Percentiles rank a stretch among this genome's conserved stretches.
These are phyloP conservation scores for Uropsilus gracilis DNA, from an alignment of 2,113 vertebrate genomes.

Conservation along the genomic window DNA sequence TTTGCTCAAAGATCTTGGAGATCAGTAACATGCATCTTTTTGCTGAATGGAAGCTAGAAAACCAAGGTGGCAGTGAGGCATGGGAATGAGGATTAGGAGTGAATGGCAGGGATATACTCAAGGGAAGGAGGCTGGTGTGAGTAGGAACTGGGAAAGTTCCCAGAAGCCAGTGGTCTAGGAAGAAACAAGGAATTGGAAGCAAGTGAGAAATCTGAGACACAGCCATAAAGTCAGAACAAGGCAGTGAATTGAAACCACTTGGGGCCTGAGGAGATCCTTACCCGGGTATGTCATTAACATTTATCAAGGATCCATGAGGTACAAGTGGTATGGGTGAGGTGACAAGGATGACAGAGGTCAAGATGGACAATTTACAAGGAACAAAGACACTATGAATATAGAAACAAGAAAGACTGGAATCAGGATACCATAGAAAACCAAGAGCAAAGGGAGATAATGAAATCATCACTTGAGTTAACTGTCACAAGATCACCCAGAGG, in stretches of 20 bases:
- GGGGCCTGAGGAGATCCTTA: not conserved
- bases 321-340: not conserved
- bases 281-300: not conserved
- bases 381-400: not conserved
- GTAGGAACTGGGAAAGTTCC: not conserved
- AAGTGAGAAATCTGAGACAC: not conserved
- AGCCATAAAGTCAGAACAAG: not conserved
- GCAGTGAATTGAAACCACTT: not conserved
- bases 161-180: not conserved
- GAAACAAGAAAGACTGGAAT: not conserved
- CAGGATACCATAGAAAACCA: not conserved
- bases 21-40: not conserved
- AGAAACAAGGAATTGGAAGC: constrained; percentile 17
- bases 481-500: not conserved
- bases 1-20: not conserved
- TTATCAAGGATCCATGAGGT: not conserved
- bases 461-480: not conserved
- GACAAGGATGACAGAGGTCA: not conserved
- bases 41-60: not conserved
- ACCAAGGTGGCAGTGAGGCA: not conserved
- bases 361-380: not conserved
- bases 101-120: not conserved
- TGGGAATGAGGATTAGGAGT: not conserved
- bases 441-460: not conserved
- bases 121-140: not conserved